phyloP scores from a whole-genome alignment of 2,797 vertebrate species.

The Epinephelus malabaricus region DNA sequence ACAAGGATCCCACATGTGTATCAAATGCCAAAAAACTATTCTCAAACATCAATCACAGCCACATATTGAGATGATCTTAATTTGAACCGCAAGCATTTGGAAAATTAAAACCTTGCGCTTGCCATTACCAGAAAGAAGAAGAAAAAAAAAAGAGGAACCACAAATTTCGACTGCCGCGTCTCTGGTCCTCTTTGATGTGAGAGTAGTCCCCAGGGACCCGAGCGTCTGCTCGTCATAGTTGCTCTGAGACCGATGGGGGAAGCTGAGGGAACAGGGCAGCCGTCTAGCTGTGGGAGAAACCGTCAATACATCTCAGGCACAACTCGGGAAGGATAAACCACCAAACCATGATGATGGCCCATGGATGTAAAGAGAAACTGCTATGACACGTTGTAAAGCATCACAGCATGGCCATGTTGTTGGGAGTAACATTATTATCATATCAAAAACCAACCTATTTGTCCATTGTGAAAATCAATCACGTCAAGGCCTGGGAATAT shows the following conservation, averaged over 20 bases:
- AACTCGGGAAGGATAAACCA: conserved; percentile 64
- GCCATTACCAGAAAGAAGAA: conserved; percentile 72
- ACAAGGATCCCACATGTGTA: conserved; percentile 77
- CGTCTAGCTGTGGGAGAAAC: conserved; percentile 60
- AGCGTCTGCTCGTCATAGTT: conserved; percentile 70
- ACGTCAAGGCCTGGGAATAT: no score
- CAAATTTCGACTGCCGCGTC: conserved; percentile 81
- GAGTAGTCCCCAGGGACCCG: conserved; percentile 75
- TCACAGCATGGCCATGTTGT: conserved; percentile 40
- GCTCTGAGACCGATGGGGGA: conserved; percentile 40
- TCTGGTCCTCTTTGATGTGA: conserved; percentile 82
- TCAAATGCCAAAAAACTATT: conserved; percentile 83
- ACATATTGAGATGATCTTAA: conserved; percentile 88
- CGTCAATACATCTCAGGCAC: conserved; percentile 53
- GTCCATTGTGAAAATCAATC: conserved; percentile 40
- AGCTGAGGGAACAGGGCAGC: conserved; percentile 48
- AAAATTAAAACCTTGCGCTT: conserved; percentile 87
- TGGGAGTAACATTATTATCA: conserved; percentile 43
- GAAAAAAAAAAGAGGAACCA: conserved; percentile 67
- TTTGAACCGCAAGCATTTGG: conserved; percentile 85
- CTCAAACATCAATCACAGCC: conserved; percentile 85
- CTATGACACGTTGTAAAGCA: conserved; percentile 64
- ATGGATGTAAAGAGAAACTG: conserved; percentile 58
- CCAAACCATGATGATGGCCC: conserved; percentile 71
- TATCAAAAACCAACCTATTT: conserved; percentile 38